Conservation (phyloP, 2,797 vertebrate species). For the Etheostoma nigrum region DNA sequence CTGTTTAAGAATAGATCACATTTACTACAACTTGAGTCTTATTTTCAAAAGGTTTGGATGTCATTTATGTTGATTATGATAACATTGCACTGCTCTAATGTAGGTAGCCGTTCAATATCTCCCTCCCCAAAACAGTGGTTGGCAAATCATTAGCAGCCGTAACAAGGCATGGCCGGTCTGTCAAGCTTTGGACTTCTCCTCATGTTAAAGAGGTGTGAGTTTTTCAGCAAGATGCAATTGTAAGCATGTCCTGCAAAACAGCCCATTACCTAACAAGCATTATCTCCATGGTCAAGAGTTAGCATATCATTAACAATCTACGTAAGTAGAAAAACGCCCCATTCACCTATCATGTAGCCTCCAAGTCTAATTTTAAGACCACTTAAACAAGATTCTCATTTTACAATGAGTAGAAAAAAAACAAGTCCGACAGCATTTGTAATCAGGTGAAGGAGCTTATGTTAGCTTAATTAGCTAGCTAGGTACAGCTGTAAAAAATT, state of each 20-base stretch:
- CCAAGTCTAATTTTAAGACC: not conserved
- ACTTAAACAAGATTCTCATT: not conserved
- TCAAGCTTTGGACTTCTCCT: conserved; percentile 7
- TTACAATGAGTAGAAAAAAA: not conserved
- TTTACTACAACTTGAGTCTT: conserved; percentile 13
- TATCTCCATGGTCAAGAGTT: not conserved
- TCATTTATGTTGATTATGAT: conserved; percentile 10
- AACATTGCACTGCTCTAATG: not conserved
- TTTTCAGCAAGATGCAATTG: not conserved
- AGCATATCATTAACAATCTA: not conserved
- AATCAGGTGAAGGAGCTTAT: not conserved
- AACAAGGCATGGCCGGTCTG: not conserved
- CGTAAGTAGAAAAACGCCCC: not conserved
- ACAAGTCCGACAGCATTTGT: not conserved
- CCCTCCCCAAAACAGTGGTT: not conserved
- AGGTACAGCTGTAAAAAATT: not conserved
- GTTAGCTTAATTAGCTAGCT: not conserved
- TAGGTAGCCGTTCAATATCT: not conserved
- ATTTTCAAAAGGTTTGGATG: conserved; percentile 12
- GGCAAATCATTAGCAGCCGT: conserved; percentile 6
- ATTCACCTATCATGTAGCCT: not conserved
- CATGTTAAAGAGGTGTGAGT: not conserved
- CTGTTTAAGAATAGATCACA: conserved; percentile 2
- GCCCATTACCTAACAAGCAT: not conserved
- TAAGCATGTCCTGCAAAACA: not conserved